phyloP scores from a whole-genome alignment of 2,113 vertebrate genomes.

The Microcebus ravelobensis region DNA sequence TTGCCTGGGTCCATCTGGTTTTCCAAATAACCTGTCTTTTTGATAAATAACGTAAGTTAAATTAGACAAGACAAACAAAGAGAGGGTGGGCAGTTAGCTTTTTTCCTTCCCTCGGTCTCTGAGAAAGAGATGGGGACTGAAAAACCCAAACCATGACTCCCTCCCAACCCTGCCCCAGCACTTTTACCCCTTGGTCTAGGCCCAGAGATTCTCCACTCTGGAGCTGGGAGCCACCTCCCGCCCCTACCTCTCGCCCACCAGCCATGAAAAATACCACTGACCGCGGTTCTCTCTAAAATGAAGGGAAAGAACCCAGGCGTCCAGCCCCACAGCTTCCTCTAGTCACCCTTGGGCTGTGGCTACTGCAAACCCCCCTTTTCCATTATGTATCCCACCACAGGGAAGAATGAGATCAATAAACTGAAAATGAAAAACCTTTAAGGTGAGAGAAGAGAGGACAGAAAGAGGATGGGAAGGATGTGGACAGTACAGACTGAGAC shows the following conservation, averaged over 20 bases:
- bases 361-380: slow-evolving; percentile 7
- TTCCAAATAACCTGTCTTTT: slow-evolving; percentile 92
- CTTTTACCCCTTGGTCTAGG: neutral
- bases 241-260: neutral
- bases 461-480: neutral
- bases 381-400: slow-evolving; percentile 56
- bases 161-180: neutral
- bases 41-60: slow-evolving; percentile 93
- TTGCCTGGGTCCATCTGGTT: slow-evolving; percentile 90
- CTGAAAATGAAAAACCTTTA: slow-evolving; percentile 85
- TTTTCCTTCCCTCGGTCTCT: slow-evolving; percentile 70
- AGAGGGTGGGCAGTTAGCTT: slow-evolving; percentile 64
- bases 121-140: slow-evolving; percentile 61
- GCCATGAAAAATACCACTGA: neutral
- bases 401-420: slow-evolving; percentile 80
- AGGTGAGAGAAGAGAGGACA: slow-evolving; percentile 73
- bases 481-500: neutral
- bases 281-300: neutral
- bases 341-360: slow-evolving; percentile 58
- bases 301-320: slow-evolving; percentile 43
- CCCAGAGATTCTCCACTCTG: neutral
- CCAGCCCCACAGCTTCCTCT: neutral
- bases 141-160: slow-evolving; percentile 45
- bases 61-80: slow-evolving; percentile 91
- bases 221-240: neutral